Evolutionary conservation across 2,113 vertebrate genomes (phyloP), one percentile per base, ranked within the genome.

Genomic region (Xyliphius kryptos): DNA sequence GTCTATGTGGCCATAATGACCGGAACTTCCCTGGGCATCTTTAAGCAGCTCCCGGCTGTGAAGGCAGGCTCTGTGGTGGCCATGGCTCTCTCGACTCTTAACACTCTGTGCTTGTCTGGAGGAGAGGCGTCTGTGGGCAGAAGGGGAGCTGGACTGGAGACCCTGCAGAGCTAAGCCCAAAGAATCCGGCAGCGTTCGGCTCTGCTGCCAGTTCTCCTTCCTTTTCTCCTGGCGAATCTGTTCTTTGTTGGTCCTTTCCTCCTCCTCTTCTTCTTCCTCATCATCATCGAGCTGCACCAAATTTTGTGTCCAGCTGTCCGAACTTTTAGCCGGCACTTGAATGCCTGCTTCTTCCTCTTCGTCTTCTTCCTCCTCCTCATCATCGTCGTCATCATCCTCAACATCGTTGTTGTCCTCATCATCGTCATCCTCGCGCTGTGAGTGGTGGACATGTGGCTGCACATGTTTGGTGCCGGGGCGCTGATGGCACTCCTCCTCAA

Each of bases 401-500:
- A 71, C 49, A 0, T 69, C 66, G 0, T 71, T 67, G 2, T 70
- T 57, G 2, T 82, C 77, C 0, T 67, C 53, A 0, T 75, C 58
- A 9, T 91, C 89, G 3, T 82, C 77, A 41, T 84, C 79, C 66
- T 95, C 91, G 0, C 86, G 82, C 56, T 92, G 90, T 0, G 88
- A 89, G 71, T 85, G 88, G 68, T 78, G 80, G 9, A 58, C 69
- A 49, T 76, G 80, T 4, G 76, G 50, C 2, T 75, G 38, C 1
- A 77, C 77, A 1, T 89, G 91, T 61, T 87, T 84, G n/a, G 75
- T 74, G 57, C 17, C 81, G 63, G 84, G 75, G 11, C 79, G 82
- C 78, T 93, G 94, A 51, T 83, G 91, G 71, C 87, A 96, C 56
- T 99, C 96, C 57, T 99, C 95, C 75, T 97, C 93, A 3, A 99